A percentile compares a stretch with the other conserved stretches of the same genome.
Conservation (phyloP, 2,888 invertebrate genomes). For the Elaeidobius kamerunicus region DNA sequence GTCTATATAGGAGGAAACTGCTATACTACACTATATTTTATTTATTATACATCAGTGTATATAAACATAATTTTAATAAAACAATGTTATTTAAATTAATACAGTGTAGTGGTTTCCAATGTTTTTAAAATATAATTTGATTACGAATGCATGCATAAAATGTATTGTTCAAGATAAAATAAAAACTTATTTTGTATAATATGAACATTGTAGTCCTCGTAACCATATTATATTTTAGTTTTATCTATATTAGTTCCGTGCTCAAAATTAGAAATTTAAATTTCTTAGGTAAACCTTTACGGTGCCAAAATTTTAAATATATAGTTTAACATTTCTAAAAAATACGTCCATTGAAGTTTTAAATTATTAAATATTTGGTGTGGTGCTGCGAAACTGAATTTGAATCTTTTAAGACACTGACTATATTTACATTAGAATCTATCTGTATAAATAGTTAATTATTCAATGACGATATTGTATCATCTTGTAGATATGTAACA, state of each 20-base stretch:
- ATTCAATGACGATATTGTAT: conserved; percentile 38
- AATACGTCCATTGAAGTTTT: conserved; percentile 44
- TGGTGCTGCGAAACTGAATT: conserved; percentile 44
- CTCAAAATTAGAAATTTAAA: not conserved
- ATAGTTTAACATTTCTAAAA: conserved; percentile 33
- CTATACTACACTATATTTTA: too few relatives aligned
- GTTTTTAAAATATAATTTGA: too few relatives aligned
- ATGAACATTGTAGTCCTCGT: too few relatives aligned
- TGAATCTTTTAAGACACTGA: conserved; percentile 35
- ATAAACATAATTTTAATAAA: too few relatives aligned
- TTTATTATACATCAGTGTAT: too few relatives aligned
- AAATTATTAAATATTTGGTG: conserved; percentile 40
- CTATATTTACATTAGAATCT: conserved; percentile 34
- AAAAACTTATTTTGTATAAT: too few relatives aligned
- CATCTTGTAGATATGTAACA: conserved; percentile 48
- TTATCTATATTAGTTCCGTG: not conserved
- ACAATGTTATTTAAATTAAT: too few relatives aligned
- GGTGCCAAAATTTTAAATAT: conserved; percentile 26
- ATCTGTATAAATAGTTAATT: conserved; percentile 26
- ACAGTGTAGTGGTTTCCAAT: too few relatives aligned
- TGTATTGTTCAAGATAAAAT: too few relatives aligned
- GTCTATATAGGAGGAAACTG: too few relatives aligned
- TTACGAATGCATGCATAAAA: too few relatives aligned
- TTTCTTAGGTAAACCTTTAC: conserved; percentile 3
- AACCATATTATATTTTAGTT: not conserved